Evolutionary conservation across 2,888 invertebrate species (phyloP).

Genomic region (Poecilus cupreus): DNA sequence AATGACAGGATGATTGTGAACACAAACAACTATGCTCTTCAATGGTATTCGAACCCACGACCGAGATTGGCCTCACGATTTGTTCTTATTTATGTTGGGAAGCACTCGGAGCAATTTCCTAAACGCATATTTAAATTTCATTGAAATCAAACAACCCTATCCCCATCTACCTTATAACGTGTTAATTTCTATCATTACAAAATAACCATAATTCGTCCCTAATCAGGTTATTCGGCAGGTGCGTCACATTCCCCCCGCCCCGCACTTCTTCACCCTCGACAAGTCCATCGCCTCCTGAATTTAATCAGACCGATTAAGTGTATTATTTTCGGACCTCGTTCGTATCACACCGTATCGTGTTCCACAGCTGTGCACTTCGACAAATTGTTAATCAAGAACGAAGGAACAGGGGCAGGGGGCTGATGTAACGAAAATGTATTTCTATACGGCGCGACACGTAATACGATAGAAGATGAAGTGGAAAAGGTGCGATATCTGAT

Average conservation of each 20-base stretch:
- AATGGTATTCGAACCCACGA: too few species aligned
- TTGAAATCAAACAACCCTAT: not conserved
- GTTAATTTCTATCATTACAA: slow-evolving; percentile 25
- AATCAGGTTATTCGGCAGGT: slow-evolving; percentile 21
- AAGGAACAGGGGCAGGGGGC: not conserved
- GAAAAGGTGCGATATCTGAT: slow-evolving; percentile 36
- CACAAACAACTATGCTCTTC: too few species aligned
- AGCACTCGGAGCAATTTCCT: not conserved
- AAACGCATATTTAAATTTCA: not conserved
- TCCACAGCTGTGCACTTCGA: slow-evolving; percentile 54
- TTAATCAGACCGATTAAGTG: slow-evolving; percentile 56
- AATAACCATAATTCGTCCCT: slow-evolving; percentile 24
- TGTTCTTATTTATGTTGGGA: not conserved
- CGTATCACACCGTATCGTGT: slow-evolving; percentile 32
- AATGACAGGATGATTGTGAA: too few species aligned
- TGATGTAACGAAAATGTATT: slow-evolving; percentile 7
- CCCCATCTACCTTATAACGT: slow-evolving; percentile 7
- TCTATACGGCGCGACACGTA: slow-evolving; percentile 15
- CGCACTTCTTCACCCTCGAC: not conserved
- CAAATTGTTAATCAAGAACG: slow-evolving; percentile 55
- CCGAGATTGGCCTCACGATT: too few species aligned
- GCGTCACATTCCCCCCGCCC: slow-evolving; percentile 10
- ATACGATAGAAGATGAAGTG: slow-evolving; percentile 7
- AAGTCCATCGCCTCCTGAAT: slow-evolving; percentile 15
- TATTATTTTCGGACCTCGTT: slow-evolving; percentile 56